phyloP scores from a whole-genome alignment of 2,888 invertebrate species.

The Drosophila birchii region DNA sequence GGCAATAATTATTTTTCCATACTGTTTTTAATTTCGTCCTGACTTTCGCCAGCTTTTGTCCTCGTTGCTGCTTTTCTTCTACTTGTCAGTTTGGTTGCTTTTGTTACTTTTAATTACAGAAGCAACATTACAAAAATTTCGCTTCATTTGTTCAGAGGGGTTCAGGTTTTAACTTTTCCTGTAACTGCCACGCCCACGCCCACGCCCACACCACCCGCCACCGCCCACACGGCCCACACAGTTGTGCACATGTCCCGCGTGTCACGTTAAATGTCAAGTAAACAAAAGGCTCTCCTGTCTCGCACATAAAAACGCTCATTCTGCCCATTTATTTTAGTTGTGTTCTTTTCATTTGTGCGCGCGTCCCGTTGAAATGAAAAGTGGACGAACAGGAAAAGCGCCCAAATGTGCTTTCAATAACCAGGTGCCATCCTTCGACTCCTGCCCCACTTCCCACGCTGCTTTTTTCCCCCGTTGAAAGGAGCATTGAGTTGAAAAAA shows the following conservation, averaged over 20 bases:
- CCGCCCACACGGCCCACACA: slow-evolving; percentile 25
- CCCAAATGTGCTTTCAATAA: slow-evolving; percentile 58
- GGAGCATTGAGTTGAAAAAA: slow-evolving; percentile 33
- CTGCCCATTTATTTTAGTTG: slow-evolving; percentile 66
- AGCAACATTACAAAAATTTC: slow-evolving; percentile 67
- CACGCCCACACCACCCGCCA: neutral
- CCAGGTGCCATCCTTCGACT: slow-evolving; percentile 42
- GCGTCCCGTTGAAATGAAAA: slow-evolving; percentile 52
- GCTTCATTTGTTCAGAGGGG: slow-evolving; percentile 34
- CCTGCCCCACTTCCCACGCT: slow-evolving; percentile 10
- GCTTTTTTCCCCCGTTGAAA: slow-evolving; percentile 15
- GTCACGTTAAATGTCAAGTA: slow-evolving; percentile 76
- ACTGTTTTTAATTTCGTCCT: slow-evolving; percentile 19
- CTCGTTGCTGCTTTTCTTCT: slow-evolving; percentile 23
- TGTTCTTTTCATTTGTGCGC: slow-evolving; percentile 24
- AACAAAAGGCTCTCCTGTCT: slow-evolving; percentile 65
- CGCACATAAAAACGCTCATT: slow-evolving; percentile 68
- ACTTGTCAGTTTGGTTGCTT: slow-evolving; percentile 48
- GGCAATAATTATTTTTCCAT: slow-evolving; percentile 43
- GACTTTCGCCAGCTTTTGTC: slow-evolving; percentile 38
- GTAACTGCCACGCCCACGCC: slow-evolving; percentile 28
- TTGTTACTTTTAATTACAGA: slow-evolving; percentile 76
- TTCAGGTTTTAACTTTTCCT: slow-evolving; percentile 54
- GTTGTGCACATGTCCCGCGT: slow-evolving; percentile 68
- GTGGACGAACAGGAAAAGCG: slow-evolving; percentile 46